A percentile compares a stretch with the other conserved stretches of the same genome.
Evolutionary conservation across 1,140 invertebrate genomes (phyloP).

Genomic region (Heliconius hermathena): DNA sequence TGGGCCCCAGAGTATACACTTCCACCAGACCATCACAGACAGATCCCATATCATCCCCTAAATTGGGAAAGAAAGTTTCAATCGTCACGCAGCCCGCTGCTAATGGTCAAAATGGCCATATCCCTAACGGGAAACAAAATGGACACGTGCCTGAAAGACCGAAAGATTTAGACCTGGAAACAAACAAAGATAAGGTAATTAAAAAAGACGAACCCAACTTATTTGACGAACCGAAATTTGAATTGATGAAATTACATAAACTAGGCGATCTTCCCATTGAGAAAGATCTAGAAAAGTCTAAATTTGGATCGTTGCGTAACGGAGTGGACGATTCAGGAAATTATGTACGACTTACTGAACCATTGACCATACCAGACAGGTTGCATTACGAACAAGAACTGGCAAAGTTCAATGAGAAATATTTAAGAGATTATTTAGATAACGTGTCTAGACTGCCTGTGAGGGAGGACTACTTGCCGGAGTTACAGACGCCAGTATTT

Average conservation of each 20-base stretch:
- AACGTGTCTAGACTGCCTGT: constrained; percentile 57
- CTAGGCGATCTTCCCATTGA: constrained; percentile 53
- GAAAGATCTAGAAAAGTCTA: constrained; percentile 66
- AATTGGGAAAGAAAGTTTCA: constrained; percentile 63
- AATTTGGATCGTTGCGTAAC: constrained; percentile 75
- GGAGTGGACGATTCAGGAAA: constrained; percentile 64
- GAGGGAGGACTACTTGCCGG: constrained; percentile 75
- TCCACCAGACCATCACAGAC: constrained; percentile 70
- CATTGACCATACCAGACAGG: constrained; percentile 59
- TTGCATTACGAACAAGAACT: constrained; percentile 73
- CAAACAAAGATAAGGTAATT: constrained; percentile 46
- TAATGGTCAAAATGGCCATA: constrained; percentile 49
- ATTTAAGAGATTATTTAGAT: constrained; percentile 68
- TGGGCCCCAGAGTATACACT: constrained; percentile 76
- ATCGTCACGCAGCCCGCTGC: constrained; percentile 48
- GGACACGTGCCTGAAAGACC: constrained; percentile 63
- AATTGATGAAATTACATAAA: constrained; percentile 54
- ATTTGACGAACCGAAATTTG: constrained; percentile 59
- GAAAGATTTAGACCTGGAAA: constrained; percentile 66
- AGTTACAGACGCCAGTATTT: constrained; percentile 75
- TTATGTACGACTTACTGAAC: constrained; percentile 69
- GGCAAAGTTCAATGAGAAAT: constrained; percentile 74
- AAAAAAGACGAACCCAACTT: constrained; percentile 56
- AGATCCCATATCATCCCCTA: constrained; percentile 63
- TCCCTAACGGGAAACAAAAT: constrained; percentile 52